Base-by-base conservation (phyloP, 2,113 vertebrate species). In the Laticauda colubrina region DNA sequence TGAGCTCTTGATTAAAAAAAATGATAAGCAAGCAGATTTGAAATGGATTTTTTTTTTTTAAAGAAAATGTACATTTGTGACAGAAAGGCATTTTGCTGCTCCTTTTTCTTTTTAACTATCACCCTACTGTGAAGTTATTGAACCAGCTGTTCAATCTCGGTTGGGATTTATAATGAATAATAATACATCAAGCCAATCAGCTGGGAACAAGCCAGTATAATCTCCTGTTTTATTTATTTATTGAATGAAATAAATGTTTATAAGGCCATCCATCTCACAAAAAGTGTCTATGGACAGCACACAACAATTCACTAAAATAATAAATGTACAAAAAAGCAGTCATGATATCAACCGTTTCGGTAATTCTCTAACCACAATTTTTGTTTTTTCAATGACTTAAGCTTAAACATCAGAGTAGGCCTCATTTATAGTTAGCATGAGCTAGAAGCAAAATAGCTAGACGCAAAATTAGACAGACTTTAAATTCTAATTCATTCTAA, bases 1-100 rank as follows among this genome's bases (percentile, higher is more conserved):
- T 92, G 91, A 55, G 57, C 29, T 69, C 89, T 48, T 69, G 75
- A 75, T 89, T 34, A 89, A 89, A 92, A 86, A 90, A 39, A 88
- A 57, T 53, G 24, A 54, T 51, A 55, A 90, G 57, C 85, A 92
- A 92, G 91, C 91, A 90, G 56, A 43, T 86, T 93, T 51, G 23
- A n/a, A 61, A 90, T 85, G 81, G 39, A 89, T 53, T 43, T 3
- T 48, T 85, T 64, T 61, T 64, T 64, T 69, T 69, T n/a, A 1
- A 3, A 39, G 57, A 88, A 64, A 48, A 5, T 34, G 34, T 6
- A 15, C 10, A 9, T 8, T 18, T 54, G 7, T 69, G 57, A 69
- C 15, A 39, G 45, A 20, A 11, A 87, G 10, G 18, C 39, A 24
- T 23, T 59, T 59, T 59, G 48, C 45, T 24, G 34, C n/a, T 8